These are phyloP conservation scores for Tetraodon nigroviridis DNA, from an alignment of 2,113 vertebrate species.

Conservation along the genomic window DNA sequence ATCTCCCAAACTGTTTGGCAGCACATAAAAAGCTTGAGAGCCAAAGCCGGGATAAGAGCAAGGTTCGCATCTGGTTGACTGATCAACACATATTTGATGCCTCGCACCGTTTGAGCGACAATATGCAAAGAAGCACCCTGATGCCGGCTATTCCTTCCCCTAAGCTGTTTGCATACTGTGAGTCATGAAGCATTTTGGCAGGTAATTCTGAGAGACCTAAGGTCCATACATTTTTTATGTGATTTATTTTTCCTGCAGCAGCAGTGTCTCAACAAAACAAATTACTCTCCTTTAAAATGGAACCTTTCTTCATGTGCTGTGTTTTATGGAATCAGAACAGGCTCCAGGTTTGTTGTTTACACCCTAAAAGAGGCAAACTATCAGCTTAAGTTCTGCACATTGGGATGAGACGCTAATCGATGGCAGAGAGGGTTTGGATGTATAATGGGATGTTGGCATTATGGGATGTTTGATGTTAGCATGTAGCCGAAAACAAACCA, in stretches of 20 bases:
- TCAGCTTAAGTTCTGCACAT: too few species aligned
- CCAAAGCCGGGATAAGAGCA: not conserved
- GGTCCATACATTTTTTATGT: slow-evolving; percentile 70
- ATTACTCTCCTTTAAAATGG: slow-evolving; percentile 45
- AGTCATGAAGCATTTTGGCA: slow-evolving; percentile 73
- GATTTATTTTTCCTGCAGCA: slow-evolving; percentile 65
- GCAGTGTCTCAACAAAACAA: slow-evolving; percentile 65
- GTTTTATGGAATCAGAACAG: slow-evolving; percentile 24
- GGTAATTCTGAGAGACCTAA: slow-evolving; percentile 70
- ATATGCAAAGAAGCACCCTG: slow-evolving; percentile 39
- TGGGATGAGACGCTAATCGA: too few species aligned
- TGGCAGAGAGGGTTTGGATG: too few species aligned
- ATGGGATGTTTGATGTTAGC: too few species aligned
- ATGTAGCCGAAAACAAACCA: too few species aligned
- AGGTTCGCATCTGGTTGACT: slow-evolving; percentile 4
- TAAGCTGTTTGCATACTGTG: slow-evolving; percentile 68
- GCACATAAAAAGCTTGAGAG: not conserved
- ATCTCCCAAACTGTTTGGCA: not conserved
- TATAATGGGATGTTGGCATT: not conserved
- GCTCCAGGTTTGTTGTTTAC: not conserved
- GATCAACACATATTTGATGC: slow-evolving; percentile 29
- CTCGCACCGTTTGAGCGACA: slow-evolving; percentile 25
- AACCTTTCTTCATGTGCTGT: slow-evolving; percentile 22
- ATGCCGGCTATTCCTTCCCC: slow-evolving; percentile 39
- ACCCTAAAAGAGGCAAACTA: not conserved